Percentiles rank a stretch among this genome's conserved stretches.
phyloP scores from a whole-genome alignment of 2,113 vertebrate species.

The Zapornia atra region DNA sequence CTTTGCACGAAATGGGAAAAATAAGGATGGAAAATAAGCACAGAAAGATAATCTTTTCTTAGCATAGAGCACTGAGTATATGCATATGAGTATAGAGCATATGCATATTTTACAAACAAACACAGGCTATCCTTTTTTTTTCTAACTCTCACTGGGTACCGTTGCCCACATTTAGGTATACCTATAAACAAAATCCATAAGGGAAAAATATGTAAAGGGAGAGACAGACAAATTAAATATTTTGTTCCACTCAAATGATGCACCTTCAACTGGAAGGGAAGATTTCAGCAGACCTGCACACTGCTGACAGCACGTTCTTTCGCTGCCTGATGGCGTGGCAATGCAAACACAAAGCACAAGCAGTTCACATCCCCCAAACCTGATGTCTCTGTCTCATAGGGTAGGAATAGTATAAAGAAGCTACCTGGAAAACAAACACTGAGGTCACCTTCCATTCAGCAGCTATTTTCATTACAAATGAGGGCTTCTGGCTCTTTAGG shows the following conservation, averaged over 20 bases:
- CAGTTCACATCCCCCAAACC: neutral
- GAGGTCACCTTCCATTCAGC: neutral
- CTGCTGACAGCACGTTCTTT: neutral
- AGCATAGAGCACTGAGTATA: neutral
- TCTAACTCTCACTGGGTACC: neutral
- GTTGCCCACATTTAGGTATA: neutral
- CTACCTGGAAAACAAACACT: neutral
- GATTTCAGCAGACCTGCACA: neutral
- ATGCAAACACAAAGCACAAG: neutral
- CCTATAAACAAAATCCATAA: neutral
- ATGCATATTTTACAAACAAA: neutral
- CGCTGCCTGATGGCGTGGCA: neutral
- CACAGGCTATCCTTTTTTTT: neutral
- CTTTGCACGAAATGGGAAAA: neutral
- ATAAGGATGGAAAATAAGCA: neutral
- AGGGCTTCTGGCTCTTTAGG: neutral
- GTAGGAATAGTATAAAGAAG: neutral
- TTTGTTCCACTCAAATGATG: neutral
- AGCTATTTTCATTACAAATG: neutral
- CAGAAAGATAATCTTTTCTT: neutral
- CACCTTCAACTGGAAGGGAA: neutral
- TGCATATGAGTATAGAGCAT: no score
- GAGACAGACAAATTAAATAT: neutral
- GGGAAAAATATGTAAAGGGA: neutral
- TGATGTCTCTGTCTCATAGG: rapidly evolving